Evolutionary conservation across 2,888 invertebrate species (phyloP), one percentile per base, ranked within the genome.

Genomic region (Hyles lineata): DNA sequence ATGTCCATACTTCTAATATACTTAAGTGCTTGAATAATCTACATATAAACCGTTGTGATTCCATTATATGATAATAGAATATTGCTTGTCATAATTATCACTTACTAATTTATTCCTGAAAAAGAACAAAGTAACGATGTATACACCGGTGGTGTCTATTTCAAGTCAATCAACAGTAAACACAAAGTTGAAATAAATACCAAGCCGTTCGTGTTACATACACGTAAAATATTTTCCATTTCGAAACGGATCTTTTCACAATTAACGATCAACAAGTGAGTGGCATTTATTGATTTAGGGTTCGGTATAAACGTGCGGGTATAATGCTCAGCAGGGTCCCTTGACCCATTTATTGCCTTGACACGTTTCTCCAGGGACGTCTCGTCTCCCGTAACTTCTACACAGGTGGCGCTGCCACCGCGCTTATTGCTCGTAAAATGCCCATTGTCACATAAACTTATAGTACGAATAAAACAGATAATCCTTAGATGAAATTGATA

Each of bases 41-140:
- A 87, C 76, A 82, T 77, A 80, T 78, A 80, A 83, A 81, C 73
- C 76, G 84, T 80, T 76, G 85, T 80, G 84, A 83, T 87, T 80
- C 85, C 92, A 92, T 93, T 88, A 90, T 92, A 90, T 81, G 86
- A 83, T 85, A 89, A 77, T 80, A 85, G 84, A 88, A 86, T 92
- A 93, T 94, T 92, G 93, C 93, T 94, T 93, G 87, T 92, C 94
- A 94, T 94, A 88, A 89, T 93, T 92, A 91, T 92, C 88, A 90
- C 89, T 87, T 86, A 63, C 75, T 75, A 74, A 75, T 77, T 74
- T 83, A 80, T 79, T 79, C 75, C 89, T 89, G 87, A 73, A 88
- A 89, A 79, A 77, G 58, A 80, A 76, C 70, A 77, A 76, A 73
- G 8, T 69, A 3, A 72, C 0, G n/a, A 8, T 7, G 17, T 25